These are phyloP conservation scores for Theretra japonica DNA, from an alignment of 2,888 invertebrate species.

Conservation along the genomic window DNA sequence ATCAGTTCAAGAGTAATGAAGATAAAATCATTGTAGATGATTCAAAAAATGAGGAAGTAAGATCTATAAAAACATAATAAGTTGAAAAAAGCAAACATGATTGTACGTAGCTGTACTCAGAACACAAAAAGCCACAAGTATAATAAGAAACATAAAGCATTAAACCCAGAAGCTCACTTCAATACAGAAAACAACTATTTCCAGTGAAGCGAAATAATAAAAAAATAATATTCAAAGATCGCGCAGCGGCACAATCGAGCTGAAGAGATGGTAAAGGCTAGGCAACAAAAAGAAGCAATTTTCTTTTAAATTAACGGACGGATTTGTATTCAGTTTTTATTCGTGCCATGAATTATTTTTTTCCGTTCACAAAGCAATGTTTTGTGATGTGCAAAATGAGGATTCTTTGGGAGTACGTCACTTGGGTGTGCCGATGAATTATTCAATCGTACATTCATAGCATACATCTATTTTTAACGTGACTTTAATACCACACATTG, in stretches of 20 bases:
- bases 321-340: conserved; percentile 28
- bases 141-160: conserved; percentile 9
- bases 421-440: conserved; percentile 16
- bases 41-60: no score
- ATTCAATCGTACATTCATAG: conserved; percentile 11
- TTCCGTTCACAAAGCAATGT: conserved; percentile 25
- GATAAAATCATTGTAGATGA: no score
- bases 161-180: conserved; percentile 26
- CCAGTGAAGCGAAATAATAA: conserved; percentile 19
- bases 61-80: background rate
- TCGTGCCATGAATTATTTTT: conserved; percentile 17
- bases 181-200: conserved; percentile 26
- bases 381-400: conserved; percentile 18
- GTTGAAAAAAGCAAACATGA: background rate
- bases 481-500: no score
- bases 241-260: conserved; percentile 26
- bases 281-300: conserved; percentile 32
- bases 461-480: background rate
- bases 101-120: no score
- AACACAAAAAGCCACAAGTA: conserved; percentile 1
- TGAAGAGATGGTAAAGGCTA: conserved; percentile 30
- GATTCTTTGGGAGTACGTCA: conserved; percentile 13
- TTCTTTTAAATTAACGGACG: conserved; percentile 31
- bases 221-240: conserved; percentile 32
- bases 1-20: no score